Evolutionary conservation across 1,140 invertebrate genomes (phyloP), one percentile per base, ranked within the genome.

Genomic region (Drosophila mayri): DNA sequence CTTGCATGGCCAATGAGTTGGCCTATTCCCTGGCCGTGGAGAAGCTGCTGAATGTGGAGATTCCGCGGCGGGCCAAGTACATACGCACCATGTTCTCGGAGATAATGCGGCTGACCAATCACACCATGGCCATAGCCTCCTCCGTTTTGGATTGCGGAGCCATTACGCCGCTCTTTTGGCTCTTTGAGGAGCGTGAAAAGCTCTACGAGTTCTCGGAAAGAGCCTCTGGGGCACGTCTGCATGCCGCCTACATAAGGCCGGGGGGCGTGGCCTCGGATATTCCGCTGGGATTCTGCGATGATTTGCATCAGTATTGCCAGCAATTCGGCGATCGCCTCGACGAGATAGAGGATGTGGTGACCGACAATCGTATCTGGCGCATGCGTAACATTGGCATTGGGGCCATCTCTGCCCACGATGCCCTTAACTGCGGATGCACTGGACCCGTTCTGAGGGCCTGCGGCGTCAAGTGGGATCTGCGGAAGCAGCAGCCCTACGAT

Each of bases 131-230:
- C 40, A 91, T 98, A 57, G 95, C 95, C 4, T 95, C 96, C 0
- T 96, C 97, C 77, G 95, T 96, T 25, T 91, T 97, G 44, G 97
- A 97, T 92, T 93, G 97, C 63, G 97, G 97, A 25, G 97, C 96
- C n/a, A 94, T 98, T 74, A 97, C 97, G 9, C 97, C 97, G 9
- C 96, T 98, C 83, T 97, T 98, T 90, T 98, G 97, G 97, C 92
- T 98, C 37, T 98, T 98, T 93, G 97, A 98, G 91, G 97, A 98
- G 92, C 94, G 97, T 75, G 97, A 98, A 92, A 98, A 98, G 94
- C 92, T 97, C 78, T 96, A 97, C 94, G 97, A 98, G 92, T 97
- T 98, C 92, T 97, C 97, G 91, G 97, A 98, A 84, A 93, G 97
- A 72, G 96, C 96, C 2, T 97, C 95, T 22, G 97, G 97, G 11